Conservation (phyloP, 2,888 invertebrate genomes). For the Lordiphosa andalusiaca region DNA sequence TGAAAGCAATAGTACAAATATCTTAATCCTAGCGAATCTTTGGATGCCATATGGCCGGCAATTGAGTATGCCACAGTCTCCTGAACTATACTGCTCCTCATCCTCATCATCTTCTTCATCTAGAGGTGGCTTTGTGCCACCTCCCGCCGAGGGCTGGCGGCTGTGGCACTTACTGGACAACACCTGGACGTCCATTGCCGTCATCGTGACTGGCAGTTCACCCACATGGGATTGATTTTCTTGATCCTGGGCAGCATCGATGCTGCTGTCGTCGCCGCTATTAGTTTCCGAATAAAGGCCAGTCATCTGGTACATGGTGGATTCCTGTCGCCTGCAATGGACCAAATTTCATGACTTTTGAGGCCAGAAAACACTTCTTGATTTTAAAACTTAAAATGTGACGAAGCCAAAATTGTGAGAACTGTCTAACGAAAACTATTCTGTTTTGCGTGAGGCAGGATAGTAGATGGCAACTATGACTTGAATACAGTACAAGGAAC, state of each 20-base stretch:
- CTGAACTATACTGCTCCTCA: conserved; percentile 84
- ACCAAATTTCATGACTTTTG: conserved; percentile 11
- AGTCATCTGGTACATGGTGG: conserved; percentile 94
- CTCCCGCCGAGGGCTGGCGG: conserved; percentile 85
- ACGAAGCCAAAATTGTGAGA: background rate
- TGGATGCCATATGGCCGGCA: conserved; percentile 93
- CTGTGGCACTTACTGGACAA: conserved; percentile 87
- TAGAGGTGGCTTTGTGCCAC: conserved; percentile 1
- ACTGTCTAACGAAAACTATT: too few relatives aligned
- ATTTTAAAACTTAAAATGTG: conserved; percentile 4
- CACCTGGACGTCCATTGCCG: conserved; percentile 34
- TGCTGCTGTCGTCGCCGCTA: conserved; percentile 82
- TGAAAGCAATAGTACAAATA: conserved; percentile 93
- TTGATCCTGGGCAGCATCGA: conserved; percentile 81
- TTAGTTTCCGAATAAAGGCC: conserved; percentile 89
- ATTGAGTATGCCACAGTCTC: conserved; percentile 93
- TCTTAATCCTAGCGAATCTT: conserved; percentile 94
- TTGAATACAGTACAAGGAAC: too few relatives aligned
- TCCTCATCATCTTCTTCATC: conserved; percentile 82
- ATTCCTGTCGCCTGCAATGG: conserved; percentile 87
- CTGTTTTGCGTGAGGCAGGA: too few relatives aligned
- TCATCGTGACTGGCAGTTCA: conserved; percentile 2
- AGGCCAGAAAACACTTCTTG: conserved; percentile 3
- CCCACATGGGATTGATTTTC: conserved; percentile 6
- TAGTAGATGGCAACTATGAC: too few relatives aligned